Evolutionary conservation across 1,140 invertebrate species (phyloP).

Genomic region (Zaprionus inermis): DNA sequence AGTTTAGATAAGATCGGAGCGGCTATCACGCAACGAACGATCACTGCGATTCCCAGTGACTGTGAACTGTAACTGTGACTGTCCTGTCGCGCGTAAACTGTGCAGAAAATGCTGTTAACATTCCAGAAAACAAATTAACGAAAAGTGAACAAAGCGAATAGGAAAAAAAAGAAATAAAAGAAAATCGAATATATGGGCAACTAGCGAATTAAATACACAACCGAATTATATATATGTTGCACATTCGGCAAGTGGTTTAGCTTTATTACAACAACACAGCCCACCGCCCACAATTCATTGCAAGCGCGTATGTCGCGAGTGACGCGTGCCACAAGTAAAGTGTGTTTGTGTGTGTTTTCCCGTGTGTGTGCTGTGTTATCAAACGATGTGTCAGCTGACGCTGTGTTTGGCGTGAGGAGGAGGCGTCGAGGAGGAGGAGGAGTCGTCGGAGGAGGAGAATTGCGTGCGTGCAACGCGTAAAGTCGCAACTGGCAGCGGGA

Average conservation of each 20-base stretch:
- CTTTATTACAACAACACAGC: background rate
- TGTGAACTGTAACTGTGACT: slow-evolving; percentile 9
- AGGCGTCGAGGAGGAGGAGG: background rate
- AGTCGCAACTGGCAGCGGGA: slow-evolving; percentile 45
- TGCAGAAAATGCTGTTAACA: slow-evolving; percentile 53
- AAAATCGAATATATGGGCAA: background rate
- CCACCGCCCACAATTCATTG: slow-evolving; percentile 10
- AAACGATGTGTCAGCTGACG: slow-evolving; percentile 42
- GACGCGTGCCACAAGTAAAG: background rate
- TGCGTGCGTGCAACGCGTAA: slow-evolving; percentile 7
- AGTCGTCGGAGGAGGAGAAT: slow-evolving; percentile 21
- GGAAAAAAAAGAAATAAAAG: background rate
- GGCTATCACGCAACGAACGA: no score
- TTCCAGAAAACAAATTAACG: slow-evolving; percentile 41
- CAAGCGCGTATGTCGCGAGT: slow-evolving; percentile 22
- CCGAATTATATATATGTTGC: slow-evolving; percentile 2
- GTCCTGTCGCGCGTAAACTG: slow-evolving; percentile 14
- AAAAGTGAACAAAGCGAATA: slow-evolving; percentile 43
- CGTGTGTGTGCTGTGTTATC: slow-evolving; percentile 10
- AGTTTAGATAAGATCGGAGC: slow-evolving; percentile 11
- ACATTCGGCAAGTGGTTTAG: slow-evolving; percentile 41
- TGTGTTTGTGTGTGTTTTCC: slow-evolving; percentile 7
- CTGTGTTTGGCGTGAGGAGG: slow-evolving; percentile 24
- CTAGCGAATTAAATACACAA: slow-evolving; percentile 3
- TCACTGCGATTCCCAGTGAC: background rate